These are phyloP conservation scores for Lucifuga dentata DNA, from an alignment of 2,113 vertebrate species.

Conservation along the genomic window DNA sequence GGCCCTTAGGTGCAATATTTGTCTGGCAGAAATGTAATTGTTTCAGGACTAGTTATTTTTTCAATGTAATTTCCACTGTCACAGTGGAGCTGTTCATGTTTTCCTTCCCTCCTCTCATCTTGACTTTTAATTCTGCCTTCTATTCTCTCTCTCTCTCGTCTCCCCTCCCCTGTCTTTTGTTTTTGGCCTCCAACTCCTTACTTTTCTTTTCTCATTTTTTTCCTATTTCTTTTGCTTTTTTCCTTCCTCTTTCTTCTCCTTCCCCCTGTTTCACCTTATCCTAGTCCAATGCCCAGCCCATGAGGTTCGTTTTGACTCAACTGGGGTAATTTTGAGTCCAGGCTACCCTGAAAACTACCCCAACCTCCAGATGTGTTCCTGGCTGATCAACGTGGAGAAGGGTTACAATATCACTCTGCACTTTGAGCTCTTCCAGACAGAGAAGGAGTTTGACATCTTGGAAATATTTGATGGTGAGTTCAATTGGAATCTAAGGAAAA, in stretches of 20 bases:
- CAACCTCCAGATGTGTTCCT: constrained; percentile 97
- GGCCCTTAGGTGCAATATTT: constrained; percentile 41
- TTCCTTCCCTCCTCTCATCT: neutral
- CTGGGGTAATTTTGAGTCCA: constrained; percentile 94
- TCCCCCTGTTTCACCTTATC: neutral
- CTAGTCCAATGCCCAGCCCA: constrained; percentile 95
- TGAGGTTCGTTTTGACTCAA: constrained; percentile 95
- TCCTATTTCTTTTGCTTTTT: neutral
- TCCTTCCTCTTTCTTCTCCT: constrained; percentile 16
- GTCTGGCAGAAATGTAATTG: constrained; percentile 54
- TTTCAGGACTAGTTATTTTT: constrained; percentile 56
- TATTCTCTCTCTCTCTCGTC: neutral
- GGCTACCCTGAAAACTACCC: constrained; percentile 96
- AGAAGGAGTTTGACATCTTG: constrained; percentile 98
- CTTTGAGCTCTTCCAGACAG: constrained; percentile 97
- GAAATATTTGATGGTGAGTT: constrained; percentile 96
- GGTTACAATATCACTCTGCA: constrained; percentile 97
- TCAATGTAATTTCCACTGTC: constrained; percentile 49
- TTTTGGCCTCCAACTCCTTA: neutral
- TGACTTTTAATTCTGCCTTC: constrained; percentile 4
- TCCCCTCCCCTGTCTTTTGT: neutral
- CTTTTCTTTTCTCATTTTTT: neutral
- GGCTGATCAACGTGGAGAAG: constrained; percentile 97
- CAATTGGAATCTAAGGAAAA: neutral
- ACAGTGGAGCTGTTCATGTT: constrained; percentile 11